These are phyloP conservation scores for Chaetodon trifasciatus DNA, from an alignment of 2,797 vertebrate genomes.

Conservation along the genomic window DNA sequence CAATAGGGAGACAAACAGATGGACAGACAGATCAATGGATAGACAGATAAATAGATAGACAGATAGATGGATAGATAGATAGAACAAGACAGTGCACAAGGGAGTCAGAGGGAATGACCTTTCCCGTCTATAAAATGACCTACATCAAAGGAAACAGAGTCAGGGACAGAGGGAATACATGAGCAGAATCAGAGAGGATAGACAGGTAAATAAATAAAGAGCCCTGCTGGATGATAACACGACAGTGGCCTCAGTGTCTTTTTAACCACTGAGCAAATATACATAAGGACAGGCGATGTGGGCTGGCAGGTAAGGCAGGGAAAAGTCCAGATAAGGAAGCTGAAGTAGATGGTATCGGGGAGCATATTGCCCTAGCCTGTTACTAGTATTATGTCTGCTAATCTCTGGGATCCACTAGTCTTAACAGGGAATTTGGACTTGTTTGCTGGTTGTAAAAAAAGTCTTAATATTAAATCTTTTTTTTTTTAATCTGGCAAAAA, in stretches of 20 bases:
- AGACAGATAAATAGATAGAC: conserved; percentile 1
- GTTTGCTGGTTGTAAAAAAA: conserved; percentile 48
- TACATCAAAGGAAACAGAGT: conserved; percentile 70
- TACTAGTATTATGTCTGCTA: conserved; percentile 61
- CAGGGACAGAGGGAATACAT: conserved; percentile 49
- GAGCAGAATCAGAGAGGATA: conserved; percentile 68
- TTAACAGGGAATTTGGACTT: conserved; percentile 58
- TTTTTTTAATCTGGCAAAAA: neutral
- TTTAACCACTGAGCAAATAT: conserved; percentile 77
- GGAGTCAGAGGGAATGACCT: conserved; percentile 59
- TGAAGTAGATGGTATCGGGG: conserved; percentile 44
- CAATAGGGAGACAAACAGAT: conserved; percentile 19
- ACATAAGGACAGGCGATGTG: conserved; percentile 51
- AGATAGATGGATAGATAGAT: conserved; percentile 8
- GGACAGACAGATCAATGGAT: too few relatives aligned
- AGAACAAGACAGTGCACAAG: neutral
- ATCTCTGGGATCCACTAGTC: conserved; percentile 67
- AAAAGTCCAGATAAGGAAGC: conserved; percentile 51
- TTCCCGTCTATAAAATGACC: conserved; percentile 68
- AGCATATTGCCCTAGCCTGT: conserved; percentile 47
- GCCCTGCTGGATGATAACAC: conserved; percentile 57
- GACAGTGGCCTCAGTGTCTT: conserved; percentile 60
- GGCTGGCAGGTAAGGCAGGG: conserved; percentile 33
- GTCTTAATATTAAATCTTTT: conserved; percentile 29
- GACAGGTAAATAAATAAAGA: conserved; percentile 71